Evolutionary conservation across 2,888 invertebrate genomes (phyloP).

Genomic region (Chymomyza amoena): DNA sequence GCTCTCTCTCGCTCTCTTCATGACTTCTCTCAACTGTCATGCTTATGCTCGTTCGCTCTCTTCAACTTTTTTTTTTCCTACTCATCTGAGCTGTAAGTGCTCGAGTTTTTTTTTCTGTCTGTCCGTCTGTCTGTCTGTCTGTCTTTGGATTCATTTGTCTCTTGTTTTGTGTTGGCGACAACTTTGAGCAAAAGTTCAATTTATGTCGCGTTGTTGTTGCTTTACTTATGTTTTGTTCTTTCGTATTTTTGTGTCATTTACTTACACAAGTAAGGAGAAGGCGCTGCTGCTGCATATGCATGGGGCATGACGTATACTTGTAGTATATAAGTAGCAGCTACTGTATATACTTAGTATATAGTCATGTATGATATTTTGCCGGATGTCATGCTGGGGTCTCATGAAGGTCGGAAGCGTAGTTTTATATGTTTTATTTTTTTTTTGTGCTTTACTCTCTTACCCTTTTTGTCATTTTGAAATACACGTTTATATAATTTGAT

Average conservation of each 20-base stretch:
- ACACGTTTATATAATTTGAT: slow-evolving; percentile 72
- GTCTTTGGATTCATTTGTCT: slow-evolving; percentile 4
- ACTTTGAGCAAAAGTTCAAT: slow-evolving; percentile 65
- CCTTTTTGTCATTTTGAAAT: slow-evolving; percentile 36
- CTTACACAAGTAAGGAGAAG: slow-evolving; percentile 52
- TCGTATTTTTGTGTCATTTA: slow-evolving; percentile 51
- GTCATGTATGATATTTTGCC: slow-evolving; percentile 38
- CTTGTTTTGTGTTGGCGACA: slow-evolving; percentile 35
- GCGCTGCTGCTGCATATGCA: slow-evolving; percentile 19
- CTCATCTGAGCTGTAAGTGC: neutral
- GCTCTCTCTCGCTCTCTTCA: no score
- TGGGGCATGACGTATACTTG: neutral
- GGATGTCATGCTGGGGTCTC: slow-evolving; percentile 67
- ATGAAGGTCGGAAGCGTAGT: slow-evolving; percentile 70
- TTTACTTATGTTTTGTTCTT: slow-evolving; percentile 53
- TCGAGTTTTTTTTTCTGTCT: neutral
- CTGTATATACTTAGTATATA: neutral
- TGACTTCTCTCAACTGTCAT: neutral
- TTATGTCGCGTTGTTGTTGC: slow-evolving; percentile 54
- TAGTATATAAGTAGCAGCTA: slow-evolving; percentile 6
- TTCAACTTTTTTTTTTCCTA: neutral
- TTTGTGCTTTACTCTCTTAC: neutral
- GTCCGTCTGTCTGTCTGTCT: no score
- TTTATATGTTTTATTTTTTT: slow-evolving; percentile 28
- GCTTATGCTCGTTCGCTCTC: neutral